A percentile compares a stretch with the other conserved stretches of the same genome.
Conservation (phyloP, 2,797 vertebrate genomes). For the Garrulus glandarius region DNA sequence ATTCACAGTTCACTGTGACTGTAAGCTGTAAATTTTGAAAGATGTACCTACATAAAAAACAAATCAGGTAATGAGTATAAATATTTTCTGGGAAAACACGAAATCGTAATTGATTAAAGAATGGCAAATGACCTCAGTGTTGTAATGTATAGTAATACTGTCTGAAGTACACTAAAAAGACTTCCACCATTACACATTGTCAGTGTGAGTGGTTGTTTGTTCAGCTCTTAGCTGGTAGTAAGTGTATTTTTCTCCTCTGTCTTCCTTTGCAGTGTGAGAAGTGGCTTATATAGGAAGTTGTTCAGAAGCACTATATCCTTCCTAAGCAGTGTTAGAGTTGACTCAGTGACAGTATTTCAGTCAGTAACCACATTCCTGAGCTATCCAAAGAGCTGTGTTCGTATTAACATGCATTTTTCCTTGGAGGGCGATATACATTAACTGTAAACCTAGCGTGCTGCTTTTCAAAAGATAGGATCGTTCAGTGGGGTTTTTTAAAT, state of each 20-base stretch:
- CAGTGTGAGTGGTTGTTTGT: background rate
- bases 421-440: background rate
- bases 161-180: background rate
- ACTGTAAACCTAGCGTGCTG: background rate
- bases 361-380: background rate
- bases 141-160: background rate
- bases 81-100: background rate
- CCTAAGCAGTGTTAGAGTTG: background rate
- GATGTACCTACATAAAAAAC: background rate
- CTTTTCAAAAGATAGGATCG: background rate
- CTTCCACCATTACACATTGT: background rate
- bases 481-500: fast-evolving
- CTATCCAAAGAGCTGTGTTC: background rate
- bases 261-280: background rate
- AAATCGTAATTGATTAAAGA: background rate
- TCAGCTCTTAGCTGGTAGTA: background rate
- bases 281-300: background rate
- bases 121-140: background rate
- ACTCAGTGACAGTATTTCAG: background rate
- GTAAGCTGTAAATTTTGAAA: slow-evolving; percentile 16
- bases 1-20: background rate
- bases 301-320: slow-evolving; percentile 4
- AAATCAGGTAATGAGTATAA: background rate
- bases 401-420: background rate
- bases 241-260: background rate